Evolutionary conservation across 2,888 invertebrate genomes (phyloP).

Genomic region (Xylota segnis): DNA sequence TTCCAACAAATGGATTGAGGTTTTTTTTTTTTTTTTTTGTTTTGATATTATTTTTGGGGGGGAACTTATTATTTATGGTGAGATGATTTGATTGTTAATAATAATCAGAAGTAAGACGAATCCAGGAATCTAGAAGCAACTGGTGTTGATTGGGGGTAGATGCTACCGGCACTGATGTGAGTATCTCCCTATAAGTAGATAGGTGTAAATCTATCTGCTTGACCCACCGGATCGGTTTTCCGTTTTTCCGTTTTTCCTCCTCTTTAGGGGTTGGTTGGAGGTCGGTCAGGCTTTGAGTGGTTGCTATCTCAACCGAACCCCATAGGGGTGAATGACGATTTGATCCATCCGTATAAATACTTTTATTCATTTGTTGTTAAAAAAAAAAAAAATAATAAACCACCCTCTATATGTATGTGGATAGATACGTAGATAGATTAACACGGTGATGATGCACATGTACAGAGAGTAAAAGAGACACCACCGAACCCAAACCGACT

Average conservation of each 20-base stretch:
- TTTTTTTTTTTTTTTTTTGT: conserved; percentile 27
- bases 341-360: conserved; percentile 38
- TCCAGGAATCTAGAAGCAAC: conserved; percentile 57
- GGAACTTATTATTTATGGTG: conserved; percentile 19
- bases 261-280: conserved; percentile 12
- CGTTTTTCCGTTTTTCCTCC: too few species aligned
- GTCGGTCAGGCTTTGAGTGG: conserved; percentile 1
- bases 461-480: conserved; percentile 33
- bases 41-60: conserved; percentile 23
- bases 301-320: conserved; percentile 44
- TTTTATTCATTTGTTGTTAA: conserved; percentile 12
- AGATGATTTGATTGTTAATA: conserved; percentile 51
- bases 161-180: conserved; percentile 2
- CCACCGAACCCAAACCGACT: conserved; percentile 11
- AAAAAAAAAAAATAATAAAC: conserved; percentile 29
- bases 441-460: conserved; percentile 45
- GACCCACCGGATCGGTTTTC: conserved; percentile 15
- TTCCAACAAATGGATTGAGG: conserved; percentile 1
- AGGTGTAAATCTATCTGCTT: conserved; percentile 27
- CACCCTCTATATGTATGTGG: conserved; percentile 1
- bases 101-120: conserved; percentile 39
- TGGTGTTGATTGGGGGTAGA: conserved; percentile 26
- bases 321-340: conserved; percentile 45
- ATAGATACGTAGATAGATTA: conserved; percentile 44
- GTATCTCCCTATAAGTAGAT: conserved; percentile 10